phyloP scores from a whole-genome alignment of 1,140 invertebrate species.

The Drosophila micromelanica region DNA sequence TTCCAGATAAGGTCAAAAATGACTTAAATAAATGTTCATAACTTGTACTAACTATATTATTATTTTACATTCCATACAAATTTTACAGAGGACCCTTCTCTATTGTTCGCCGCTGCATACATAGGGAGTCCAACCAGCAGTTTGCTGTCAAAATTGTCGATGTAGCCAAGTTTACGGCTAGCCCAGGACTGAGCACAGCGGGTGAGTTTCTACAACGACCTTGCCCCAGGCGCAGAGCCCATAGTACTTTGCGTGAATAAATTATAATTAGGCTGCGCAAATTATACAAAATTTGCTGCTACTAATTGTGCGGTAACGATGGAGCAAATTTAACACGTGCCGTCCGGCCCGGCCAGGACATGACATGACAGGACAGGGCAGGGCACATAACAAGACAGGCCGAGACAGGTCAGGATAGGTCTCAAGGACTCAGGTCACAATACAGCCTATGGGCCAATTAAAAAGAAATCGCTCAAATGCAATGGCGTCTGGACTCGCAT shows the following conservation, averaged over 20 bases:
- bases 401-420: background rate
- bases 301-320: conserved; percentile 61
- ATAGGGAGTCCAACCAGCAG: conserved; percentile 96
- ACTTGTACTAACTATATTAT: conserved; percentile 47
- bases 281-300: conserved; percentile 79
- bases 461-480: conserved; percentile 79
- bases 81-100: conserved; percentile 98
- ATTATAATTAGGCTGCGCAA: conserved; percentile 82
- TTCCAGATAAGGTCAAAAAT: conserved; percentile 24
- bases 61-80: background rate
- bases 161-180: conserved; percentile 98
- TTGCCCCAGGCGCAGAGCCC: conserved; percentile 28
- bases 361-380: background rate
- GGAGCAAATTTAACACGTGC: conserved; percentile 45
- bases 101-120: conserved; percentile 97
- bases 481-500: conserved; percentile 51
- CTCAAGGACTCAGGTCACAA: conserved; percentile 4
- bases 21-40: conserved; percentile 20
- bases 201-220: conserved; percentile 87
- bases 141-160: conserved; percentile 99
- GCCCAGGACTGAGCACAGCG: conserved; percentile 97
- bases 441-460: conserved; percentile 56
- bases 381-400: background rate
- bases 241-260: conserved; percentile 63
- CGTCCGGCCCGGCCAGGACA: background rate